Evolutionary conservation across 2,888 invertebrate genomes (phyloP).

Genomic region (Auanema freiburgensis): DNA sequence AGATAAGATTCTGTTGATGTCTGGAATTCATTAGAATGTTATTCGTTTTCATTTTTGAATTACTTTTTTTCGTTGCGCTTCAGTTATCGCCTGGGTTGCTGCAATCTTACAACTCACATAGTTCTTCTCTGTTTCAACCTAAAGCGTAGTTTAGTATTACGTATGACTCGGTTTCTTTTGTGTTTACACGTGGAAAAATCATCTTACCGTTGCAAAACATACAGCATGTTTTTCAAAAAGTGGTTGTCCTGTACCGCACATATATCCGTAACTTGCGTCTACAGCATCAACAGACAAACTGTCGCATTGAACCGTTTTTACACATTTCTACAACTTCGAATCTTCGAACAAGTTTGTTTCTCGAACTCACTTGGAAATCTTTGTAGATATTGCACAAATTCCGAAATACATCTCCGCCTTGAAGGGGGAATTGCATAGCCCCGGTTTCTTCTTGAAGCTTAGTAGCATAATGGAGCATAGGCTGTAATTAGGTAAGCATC

Average conservation of each 20-base stretch:
- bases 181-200: background rate
- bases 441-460: conserved; percentile 55
- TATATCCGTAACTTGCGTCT: conserved; percentile 60
- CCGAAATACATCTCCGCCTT: conserved; percentile 57
- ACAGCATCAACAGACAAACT: conserved; percentile 59
- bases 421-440: conserved; percentile 52
- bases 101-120: conserved; percentile 58
- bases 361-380: conserved; percentile 44
- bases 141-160: conserved; percentile 1
- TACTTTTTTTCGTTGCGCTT: conserved; percentile 50
- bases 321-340: conserved; percentile 52
- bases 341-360: too few species aligned
- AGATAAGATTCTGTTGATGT: conserved; percentile 48
- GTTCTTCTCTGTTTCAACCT: conserved; percentile 56
- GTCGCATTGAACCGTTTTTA: conserved; percentile 44
- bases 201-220: conserved; percentile 58
- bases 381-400: conserved; percentile 54
- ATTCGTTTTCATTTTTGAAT: background rate
- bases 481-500: conserved; percentile 40
- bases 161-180: background rate
- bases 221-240: conserved; percentile 59
- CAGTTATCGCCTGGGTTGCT: conserved; percentile 56
- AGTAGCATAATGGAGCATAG: conserved; percentile 57
- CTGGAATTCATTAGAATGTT: conserved; percentile 23
- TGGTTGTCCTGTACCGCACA: conserved; percentile 59